phyloP scores from a whole-genome alignment of 2,888 invertebrate genomes.

The Eumacrocentrus americanus region DNA sequence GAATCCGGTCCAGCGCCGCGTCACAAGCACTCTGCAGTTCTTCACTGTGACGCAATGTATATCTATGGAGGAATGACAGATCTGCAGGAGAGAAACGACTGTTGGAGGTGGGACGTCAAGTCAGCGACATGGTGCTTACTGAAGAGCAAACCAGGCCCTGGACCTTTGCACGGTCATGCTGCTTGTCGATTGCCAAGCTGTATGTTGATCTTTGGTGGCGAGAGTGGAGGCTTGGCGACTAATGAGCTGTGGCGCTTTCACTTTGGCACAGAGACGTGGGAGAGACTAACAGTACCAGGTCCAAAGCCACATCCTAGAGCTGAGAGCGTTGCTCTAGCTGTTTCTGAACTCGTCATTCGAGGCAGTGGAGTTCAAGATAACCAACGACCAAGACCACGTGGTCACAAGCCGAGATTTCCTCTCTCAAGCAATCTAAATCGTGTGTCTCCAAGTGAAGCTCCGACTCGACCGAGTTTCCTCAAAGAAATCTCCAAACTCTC shows the following conservation, averaged over 20 bases:
- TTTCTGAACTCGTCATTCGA: conserved; percentile 66
- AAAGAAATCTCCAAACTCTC: conserved; percentile 76
- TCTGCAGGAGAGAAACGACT: conserved; percentile 76
- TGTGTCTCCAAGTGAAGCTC: conserved; percentile 55
- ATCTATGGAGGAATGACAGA: conserved; percentile 89
- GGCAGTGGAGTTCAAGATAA: conserved; percentile 51
- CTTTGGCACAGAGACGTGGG: conserved; percentile 80
- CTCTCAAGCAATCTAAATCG: conserved; percentile 7
- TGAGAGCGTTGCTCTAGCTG: conserved; percentile 72
- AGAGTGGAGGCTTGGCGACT: conserved; percentile 72
- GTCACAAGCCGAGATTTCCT: conserved; percentile 53
- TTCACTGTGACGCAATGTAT: conserved; percentile 81
- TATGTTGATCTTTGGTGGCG: conserved; percentile 82
- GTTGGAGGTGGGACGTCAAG: conserved; percentile 77
- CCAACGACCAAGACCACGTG: conserved; percentile 43
- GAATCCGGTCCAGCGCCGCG: conserved; percentile 70
- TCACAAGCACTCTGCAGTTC: conserved; percentile 84
- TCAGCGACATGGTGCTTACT: conserved; percentile 71
- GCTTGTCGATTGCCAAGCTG: conserved; percentile 78
- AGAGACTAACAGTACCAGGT: conserved; percentile 69
- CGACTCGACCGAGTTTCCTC: conserved; percentile 64
- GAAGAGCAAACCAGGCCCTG: conserved; percentile 71
- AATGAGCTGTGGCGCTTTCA: conserved; percentile 85
- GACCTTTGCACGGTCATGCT: conserved; percentile 78
- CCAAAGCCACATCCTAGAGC: conserved; percentile 73